phyloP scores from a whole-genome alignment of 2,113 vertebrate species.

The Siniperca chuatsi region DNA sequence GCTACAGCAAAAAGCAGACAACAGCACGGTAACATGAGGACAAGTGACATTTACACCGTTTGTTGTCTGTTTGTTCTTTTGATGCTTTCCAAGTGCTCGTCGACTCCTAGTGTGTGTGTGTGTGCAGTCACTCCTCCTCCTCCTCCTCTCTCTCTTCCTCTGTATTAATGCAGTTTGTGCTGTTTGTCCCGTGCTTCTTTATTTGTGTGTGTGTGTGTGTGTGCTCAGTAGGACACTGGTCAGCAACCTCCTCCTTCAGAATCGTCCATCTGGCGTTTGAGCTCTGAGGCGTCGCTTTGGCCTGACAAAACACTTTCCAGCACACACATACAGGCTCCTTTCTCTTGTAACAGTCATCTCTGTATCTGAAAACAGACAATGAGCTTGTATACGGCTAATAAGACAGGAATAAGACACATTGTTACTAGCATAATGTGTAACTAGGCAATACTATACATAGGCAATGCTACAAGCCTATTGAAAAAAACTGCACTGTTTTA shows the following conservation, averaged over 20 bases:
- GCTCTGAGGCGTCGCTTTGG: conserved; percentile 32
- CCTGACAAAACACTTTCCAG: conserved; percentile 53
- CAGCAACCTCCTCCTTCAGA: conserved; percentile 38
- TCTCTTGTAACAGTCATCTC: background rate
- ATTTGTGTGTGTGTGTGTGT: background rate
- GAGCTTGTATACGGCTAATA: background rate
- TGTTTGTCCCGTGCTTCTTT: background rate
- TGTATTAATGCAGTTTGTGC: background rate
- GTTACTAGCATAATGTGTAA: background rate
- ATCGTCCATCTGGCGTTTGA: conserved; percentile 62
- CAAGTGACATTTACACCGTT: conserved; percentile 16
- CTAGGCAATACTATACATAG: background rate
- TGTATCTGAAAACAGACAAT: conserved; percentile 8
- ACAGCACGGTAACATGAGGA: conserved; percentile 3
- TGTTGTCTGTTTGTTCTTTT: conserved; percentile 4
- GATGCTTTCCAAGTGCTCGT: conserved; percentile 3
- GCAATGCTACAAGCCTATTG: background rate
- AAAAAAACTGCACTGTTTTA: background rate
- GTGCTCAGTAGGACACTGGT: conserved; percentile 36
- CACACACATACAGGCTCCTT: background rate
- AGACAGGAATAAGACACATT: background rate
- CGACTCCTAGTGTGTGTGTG: background rate
- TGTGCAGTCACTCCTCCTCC: too few relatives aligned
- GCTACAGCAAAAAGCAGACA: background rate
- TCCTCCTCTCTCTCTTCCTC: background rate